Percentiles rank a stretch among this genome's conserved stretches.
These are phyloP conservation scores for Laticauda laticaudata DNA, from an alignment of 2,113 vertebrate species.

Conservation along the genomic window DNA sequence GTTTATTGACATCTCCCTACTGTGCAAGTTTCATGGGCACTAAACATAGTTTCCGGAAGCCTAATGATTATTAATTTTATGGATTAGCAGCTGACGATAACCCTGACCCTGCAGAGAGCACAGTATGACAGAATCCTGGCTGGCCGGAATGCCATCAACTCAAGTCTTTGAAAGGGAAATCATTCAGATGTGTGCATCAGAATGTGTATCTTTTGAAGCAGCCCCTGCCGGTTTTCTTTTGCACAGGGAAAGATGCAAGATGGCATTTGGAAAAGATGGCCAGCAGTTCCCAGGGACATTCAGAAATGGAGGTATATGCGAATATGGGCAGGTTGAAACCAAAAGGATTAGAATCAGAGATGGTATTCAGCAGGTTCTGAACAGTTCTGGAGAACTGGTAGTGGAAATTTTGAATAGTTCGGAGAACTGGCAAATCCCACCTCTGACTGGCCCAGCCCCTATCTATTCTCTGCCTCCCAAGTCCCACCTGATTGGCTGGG, in stretches of 20 bases:
- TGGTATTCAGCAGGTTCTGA: too few relatives aligned
- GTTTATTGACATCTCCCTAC: neutral
- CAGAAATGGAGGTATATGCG: neutral
- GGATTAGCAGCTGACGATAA: neutral
- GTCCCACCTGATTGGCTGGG: too few relatives aligned
- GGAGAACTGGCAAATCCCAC: too few relatives aligned
- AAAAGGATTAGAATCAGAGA: neutral
- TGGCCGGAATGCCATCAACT: neutral
- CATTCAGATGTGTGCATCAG: too few relatives aligned
- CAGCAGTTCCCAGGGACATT: neutral
- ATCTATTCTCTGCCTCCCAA: too few relatives aligned
- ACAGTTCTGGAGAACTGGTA: too few relatives aligned
- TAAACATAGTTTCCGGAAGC: neutral
- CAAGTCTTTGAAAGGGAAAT: neutral
- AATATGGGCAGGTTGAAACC: neutral
- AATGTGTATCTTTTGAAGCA: neutral
- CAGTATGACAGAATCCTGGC: neutral
- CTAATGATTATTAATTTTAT: neutral
- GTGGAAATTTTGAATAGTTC: too few relatives aligned
- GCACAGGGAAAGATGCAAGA: neutral
- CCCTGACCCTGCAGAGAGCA: rapidly evolving
- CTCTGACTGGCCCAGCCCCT: too few relatives aligned
- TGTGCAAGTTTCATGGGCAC: neutral
- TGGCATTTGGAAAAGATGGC: neutral
- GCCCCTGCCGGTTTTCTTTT: neutral